Percentiles rank a stretch among this genome's conserved stretches.
Conservation (phyloP, 2,797 vertebrate species). For the Spheniscus humboldti region DNA sequence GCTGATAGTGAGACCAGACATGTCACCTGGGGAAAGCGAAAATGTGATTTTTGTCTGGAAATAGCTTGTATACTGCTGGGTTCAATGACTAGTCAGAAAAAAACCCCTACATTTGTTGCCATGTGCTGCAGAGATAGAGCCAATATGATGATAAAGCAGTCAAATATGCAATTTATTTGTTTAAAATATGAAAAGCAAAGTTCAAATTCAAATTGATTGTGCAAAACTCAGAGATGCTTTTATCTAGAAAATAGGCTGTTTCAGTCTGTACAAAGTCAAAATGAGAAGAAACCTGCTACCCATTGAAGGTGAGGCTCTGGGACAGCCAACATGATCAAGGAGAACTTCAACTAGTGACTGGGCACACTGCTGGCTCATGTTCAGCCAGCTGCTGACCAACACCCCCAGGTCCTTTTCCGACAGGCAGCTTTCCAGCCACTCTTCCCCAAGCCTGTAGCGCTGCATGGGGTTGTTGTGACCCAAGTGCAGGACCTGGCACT, state of each 20-base stretch:
- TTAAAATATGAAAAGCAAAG: neutral
- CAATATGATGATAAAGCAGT: neutral
- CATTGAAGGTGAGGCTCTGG: neutral
- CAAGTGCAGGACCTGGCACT: no score
- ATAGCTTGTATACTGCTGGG: neutral
- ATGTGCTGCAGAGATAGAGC: neutral
- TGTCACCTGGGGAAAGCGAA: neutral
- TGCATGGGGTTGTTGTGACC: no score
- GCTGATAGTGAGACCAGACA: neutral
- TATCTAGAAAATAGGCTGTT: neutral
- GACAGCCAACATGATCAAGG: neutral
- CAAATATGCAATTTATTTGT: neutral
- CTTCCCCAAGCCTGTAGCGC: no score
- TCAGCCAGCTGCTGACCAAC: no score
- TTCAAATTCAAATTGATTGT: neutral
- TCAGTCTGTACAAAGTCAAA: neutral
- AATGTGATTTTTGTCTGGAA: neutral
- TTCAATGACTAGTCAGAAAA: neutral
- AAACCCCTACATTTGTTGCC: neutral
- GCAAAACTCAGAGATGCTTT: neutral
- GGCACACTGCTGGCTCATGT: no score
- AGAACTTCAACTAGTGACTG: neutral
- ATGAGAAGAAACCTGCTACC: neutral
- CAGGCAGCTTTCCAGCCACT: no score
- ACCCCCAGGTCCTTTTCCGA: no score